phyloP scores from a whole-genome alignment of 1,140 invertebrate genomes.

The Diorhabda carinulata region DNA sequence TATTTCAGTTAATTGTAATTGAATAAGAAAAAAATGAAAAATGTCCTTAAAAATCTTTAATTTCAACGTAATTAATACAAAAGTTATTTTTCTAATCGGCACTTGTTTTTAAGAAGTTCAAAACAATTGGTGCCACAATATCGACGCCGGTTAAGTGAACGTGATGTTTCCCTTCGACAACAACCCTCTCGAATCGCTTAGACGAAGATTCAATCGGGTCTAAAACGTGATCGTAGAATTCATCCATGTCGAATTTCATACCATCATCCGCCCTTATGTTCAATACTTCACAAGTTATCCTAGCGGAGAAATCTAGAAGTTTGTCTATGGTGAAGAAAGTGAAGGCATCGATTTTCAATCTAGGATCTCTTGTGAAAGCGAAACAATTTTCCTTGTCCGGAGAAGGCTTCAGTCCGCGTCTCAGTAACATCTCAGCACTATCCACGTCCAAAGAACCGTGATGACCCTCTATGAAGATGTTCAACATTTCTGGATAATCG shows the following conservation, averaged over 20 bases:
- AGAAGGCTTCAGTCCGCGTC: not conserved
- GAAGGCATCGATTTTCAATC: slow-evolving; percentile 65
- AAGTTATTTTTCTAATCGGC: too few relatives aligned
- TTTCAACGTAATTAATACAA: too few relatives aligned
- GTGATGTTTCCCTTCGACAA: slow-evolving; percentile 79
- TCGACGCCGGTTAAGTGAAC: slow-evolving; percentile 76
- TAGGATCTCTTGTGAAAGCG: slow-evolving; percentile 66
- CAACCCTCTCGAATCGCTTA: slow-evolving; percentile 59
- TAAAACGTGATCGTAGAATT: slow-evolving; percentile 64
- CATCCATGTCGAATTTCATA: slow-evolving; percentile 60
- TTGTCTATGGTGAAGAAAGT: slow-evolving; percentile 69
- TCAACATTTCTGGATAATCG: slow-evolving; percentile 68
- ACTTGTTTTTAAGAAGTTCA: too few relatives aligned
- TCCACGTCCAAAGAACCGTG: slow-evolving; percentile 62
- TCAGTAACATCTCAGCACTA: slow-evolving; percentile 52
- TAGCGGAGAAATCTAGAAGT: slow-evolving; percentile 62
- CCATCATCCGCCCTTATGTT: slow-evolving; percentile 73
- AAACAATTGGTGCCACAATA: slow-evolving; percentile 60
- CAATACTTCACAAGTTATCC: slow-evolving; percentile 71
- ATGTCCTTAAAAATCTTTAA: too few relatives aligned
- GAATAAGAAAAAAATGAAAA: too few relatives aligned
- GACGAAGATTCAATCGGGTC: slow-evolving; percentile 60
- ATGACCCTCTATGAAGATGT: slow-evolving; percentile 67
- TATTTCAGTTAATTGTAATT: too few relatives aligned
- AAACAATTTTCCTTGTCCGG: slow-evolving; percentile 50